Percentiles rank a stretch among this genome's conserved stretches.
These are phyloP conservation scores for Drosophila trapezifrons DNA, from an alignment of 1,140 invertebrate genomes.

Conservation along the genomic window DNA sequence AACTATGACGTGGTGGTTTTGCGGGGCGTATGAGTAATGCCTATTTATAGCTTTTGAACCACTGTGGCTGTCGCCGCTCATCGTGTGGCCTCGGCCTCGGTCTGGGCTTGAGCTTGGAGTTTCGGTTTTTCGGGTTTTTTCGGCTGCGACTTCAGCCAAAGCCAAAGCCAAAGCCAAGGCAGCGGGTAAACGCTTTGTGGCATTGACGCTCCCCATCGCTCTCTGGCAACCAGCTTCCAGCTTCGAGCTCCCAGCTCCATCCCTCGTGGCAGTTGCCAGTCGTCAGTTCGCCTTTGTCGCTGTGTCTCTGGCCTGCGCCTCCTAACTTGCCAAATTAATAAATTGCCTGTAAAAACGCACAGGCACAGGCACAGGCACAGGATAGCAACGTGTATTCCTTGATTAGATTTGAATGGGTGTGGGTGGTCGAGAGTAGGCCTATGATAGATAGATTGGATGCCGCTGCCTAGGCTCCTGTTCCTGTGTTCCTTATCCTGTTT, in stretches of 20 bases:
- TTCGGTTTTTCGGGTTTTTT: conserved; percentile 25
- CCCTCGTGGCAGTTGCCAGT: conserved; percentile 1
- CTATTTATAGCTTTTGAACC: background rate
- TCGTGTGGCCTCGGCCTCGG: conserved; percentile 21
- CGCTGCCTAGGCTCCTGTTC: conserved; percentile 29
- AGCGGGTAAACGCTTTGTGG: conserved; percentile 72
- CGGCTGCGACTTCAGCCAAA: conserved; percentile 16
- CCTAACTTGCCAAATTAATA: conserved; percentile 73
- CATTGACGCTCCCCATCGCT: conserved; percentile 20
- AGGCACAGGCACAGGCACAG: conserved; percentile 22
- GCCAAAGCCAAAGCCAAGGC: conserved; percentile 26
- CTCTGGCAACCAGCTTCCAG: background rate
- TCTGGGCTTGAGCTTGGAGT: conserved; percentile 12
- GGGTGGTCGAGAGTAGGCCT: conserved; percentile 34
- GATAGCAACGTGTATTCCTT: conserved; percentile 60
- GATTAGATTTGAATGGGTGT: conserved; percentile 69
- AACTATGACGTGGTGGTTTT: background rate
- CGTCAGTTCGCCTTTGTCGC: conserved; percentile 3
- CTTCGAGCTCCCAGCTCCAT: conserved; percentile 12
- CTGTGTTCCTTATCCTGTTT: conserved; percentile 3
- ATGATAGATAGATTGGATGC: conserved; percentile 60
- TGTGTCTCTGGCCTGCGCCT: conserved; percentile 17
- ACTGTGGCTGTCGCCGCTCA: conserved; percentile 17
- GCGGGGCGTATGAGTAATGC: conserved; percentile 14
- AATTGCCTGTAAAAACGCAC: conserved; percentile 75